Base-by-base conservation (phyloP, 2,113 vertebrate species). In the Phaethornis superciliosus region DNA sequence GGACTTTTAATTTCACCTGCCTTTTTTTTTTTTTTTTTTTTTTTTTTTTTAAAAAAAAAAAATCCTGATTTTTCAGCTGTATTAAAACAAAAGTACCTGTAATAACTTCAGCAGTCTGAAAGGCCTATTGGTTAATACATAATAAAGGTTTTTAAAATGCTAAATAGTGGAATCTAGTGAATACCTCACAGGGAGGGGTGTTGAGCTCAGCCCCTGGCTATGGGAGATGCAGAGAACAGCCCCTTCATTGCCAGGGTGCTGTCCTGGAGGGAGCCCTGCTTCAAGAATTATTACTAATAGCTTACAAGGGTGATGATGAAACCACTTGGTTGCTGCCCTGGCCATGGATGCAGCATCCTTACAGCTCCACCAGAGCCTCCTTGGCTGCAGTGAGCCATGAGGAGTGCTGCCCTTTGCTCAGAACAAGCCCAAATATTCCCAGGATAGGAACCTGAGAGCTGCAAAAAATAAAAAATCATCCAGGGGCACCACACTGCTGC, bases 101-200 rank as follows among this genome's bases (percentile, higher is more conserved):
- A 76, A 90, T 90, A 91, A 83, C 90, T 86, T 94, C 44, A 76
- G 79, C 81, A 91, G 27, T 64, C 89, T 86, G 93, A 81, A 58
- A 93, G 69, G 64, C 42, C 88, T 95, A 95, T 96, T 91, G 95
- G 93, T 97, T 93, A 96, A 93, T 88, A 90, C 90, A 78, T 95
- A 97, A 95, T 95, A 94, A 91, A 90, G 85, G 85, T 81, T 97
- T 96, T 94, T 75, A 79, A 93, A 88, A 95, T 88, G 85, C 76
- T 94, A 93, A 93, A 93, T 93, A 93, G 91, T 89, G 70, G 91
- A 89, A 93, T 93, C 93, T 95, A 95, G 96, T 96, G 96, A 97
- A 95, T 97, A 94, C 88, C 95, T 95, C 90, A 95, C 95, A 95
- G 95, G 71, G 88, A 78, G 72, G 82, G 85, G 91, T 95, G 94